These are phyloP conservation scores for Ennomos quercinarius DNA, from an alignment of 2,888 invertebrate species.

Conservation along the genomic window DNA sequence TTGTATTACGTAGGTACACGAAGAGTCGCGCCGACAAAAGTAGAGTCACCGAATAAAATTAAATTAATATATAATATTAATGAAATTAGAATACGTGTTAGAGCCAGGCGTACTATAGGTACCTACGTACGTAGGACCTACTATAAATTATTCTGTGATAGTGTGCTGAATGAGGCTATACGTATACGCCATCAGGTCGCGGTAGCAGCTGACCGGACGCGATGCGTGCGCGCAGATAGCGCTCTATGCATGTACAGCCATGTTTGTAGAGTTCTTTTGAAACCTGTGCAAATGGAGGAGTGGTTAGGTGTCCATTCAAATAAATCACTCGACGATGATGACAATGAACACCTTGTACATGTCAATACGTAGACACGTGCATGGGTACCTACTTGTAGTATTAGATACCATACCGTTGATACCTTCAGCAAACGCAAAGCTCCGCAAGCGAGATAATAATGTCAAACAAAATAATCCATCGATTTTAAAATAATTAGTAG, in stretches of 20 bases:
- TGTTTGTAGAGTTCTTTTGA: slow-evolving; percentile 3
- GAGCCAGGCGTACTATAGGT: background rate
- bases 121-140: slow-evolving; percentile 2
- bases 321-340: background rate
- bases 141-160: no score
- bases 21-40: no score
- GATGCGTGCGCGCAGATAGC: slow-evolving; percentile 20
- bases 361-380: background rate
- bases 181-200: no score
- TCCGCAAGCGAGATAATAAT: no score
- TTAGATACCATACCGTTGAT: no score
- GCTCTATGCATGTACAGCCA: background rate
- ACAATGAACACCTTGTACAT: background rate
- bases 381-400: background rate
- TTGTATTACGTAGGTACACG: no score
- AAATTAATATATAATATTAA: no score
- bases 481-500: no score
- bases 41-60: no score
- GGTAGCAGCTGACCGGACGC: slow-evolving; percentile 36
- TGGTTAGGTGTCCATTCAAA: slow-evolving; percentile 1
- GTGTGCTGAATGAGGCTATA: slow-evolving; percentile 9
- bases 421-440: no score
- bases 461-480: no score
- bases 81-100: background rate
- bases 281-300: slow-evolving; percentile 28